A percentile compares a stretch with the other conserved stretches of the same genome.
phyloP scores from a whole-genome alignment of 1,140 invertebrate species.

The Cydia splendana region DNA sequence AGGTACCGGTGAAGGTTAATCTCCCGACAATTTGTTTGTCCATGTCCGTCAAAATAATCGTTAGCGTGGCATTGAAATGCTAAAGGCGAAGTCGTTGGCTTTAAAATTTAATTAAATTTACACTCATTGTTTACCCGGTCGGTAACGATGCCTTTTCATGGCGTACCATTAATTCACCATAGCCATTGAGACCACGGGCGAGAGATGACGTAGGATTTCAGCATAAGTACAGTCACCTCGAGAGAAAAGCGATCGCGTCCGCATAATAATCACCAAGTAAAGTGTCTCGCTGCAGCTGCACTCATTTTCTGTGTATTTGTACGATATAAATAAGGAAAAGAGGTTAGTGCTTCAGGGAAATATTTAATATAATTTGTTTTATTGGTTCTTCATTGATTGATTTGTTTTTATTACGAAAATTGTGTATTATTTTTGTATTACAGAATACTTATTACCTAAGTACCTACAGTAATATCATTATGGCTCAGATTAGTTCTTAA shows the following conservation, averaged over 20 bases:
- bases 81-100: constrained; percentile 57
- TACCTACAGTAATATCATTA: too few relatives aligned
- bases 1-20: constrained; percentile 26
- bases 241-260: constrained; percentile 43
- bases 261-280: too few relatives aligned
- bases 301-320: too few relatives aligned
- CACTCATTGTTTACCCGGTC: constrained; percentile 56
- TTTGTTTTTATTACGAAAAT: too few relatives aligned
- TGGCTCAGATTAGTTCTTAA: too few relatives aligned
- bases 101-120: constrained; percentile 72
- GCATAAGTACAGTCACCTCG: constrained; percentile 1
- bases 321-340: too few relatives aligned
- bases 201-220: constrained; percentile 12
- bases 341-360: too few relatives aligned
- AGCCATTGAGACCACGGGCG: background rate
- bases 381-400: too few relatives aligned
- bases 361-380: too few relatives aligned
- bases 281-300: too few relatives aligned
- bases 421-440: too few relatives aligned
- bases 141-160: constrained; percentile 48
- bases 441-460: too few relatives aligned
- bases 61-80: constrained; percentile 53
- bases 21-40: background rate
- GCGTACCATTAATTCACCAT: constrained; percentile 37
- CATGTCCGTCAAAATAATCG: constrained; percentile 26